A percentile compares a stretch with the other conserved stretches of the same genome.
Conservation (phyloP, 2,797 vertebrate genomes). For the Neosilurus hyrtlii region DNA sequence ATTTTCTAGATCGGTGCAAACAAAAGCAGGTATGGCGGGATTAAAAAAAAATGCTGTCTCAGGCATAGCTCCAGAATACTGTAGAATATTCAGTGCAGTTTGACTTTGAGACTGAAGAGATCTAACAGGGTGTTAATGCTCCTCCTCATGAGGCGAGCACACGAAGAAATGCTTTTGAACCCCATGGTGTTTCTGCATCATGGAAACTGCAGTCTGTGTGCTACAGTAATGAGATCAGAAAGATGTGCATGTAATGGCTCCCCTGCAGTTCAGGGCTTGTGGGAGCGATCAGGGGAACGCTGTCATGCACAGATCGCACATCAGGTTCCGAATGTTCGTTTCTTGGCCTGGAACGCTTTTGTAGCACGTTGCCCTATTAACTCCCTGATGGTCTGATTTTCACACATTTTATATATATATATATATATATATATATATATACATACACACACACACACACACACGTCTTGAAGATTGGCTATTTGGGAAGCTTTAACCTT, state of each 20-base stretch:
- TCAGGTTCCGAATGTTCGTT: conserved; percentile 36
- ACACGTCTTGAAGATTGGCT: not conserved
- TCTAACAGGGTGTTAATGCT: conserved; percentile 13
- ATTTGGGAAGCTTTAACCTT: conserved; percentile 14
- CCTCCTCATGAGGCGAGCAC: conserved; percentile 10
- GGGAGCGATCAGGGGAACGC: conserved; percentile 58
- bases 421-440: too few relatives aligned
- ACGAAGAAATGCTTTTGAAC: conserved; percentile 18
- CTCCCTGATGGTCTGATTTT: conserved; percentile 31
- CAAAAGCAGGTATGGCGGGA: not conserved
- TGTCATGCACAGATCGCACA: conserved; percentile 45
- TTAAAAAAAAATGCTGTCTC: not conserved
- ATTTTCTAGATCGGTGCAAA: not conserved
- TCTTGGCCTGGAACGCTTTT: conserved; percentile 44
- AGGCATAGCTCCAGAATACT: not conserved
- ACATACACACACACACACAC: not conserved
- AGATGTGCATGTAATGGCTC: conserved; percentile 73
- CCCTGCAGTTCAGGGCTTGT: conserved; percentile 73
- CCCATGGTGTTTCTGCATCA: conserved; percentile 29
- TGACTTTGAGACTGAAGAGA: not conserved
- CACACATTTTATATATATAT: not conserved
- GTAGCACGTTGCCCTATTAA: conserved; percentile 42
- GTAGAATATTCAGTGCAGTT: not conserved
- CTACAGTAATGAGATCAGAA: conserved; percentile 75
- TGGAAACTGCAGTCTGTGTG: conserved; percentile 60